Evolutionary conservation across 2,113 vertebrate genomes (phyloP).

Genomic region (Phalacrocorax brasilianus): DNA sequence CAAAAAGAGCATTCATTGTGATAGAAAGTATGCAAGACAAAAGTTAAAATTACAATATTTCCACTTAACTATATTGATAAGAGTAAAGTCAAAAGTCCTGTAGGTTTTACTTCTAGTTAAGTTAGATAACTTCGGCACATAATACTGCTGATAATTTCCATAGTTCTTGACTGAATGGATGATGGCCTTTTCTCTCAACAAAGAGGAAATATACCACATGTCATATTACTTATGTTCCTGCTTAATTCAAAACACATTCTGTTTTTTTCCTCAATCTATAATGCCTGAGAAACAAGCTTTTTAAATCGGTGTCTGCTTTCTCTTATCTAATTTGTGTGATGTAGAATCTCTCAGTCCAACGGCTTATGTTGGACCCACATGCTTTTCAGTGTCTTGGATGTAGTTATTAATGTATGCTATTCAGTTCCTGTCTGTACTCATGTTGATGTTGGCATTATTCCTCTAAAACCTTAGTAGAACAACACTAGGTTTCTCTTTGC

Average conservation of each 20-base stretch:
- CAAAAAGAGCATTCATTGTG: background rate
- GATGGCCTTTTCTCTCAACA: background rate
- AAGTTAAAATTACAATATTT: background rate
- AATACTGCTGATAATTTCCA: background rate
- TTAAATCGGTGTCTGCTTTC: background rate
- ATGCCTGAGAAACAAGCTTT: background rate
- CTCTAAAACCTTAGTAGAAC: background rate
- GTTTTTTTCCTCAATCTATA: fast-evolving
- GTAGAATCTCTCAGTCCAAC: background rate
- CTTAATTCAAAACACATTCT: background rate
- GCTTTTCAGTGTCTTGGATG: background rate
- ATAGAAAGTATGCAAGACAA: background rate
- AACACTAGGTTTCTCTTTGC: background rate
- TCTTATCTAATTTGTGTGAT: background rate
- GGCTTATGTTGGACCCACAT: background rate
- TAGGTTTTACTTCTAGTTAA: background rate
- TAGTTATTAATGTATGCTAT: background rate
- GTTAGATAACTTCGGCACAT: background rate
- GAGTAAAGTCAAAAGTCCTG: background rate
- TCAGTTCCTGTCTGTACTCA: background rate
- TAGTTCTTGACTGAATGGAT: background rate
- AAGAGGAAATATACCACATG: background rate
- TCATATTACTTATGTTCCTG: background rate
- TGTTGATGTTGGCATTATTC: background rate
- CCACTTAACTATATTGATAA: background rate